Evolutionary conservation across 2,113 vertebrate species (phyloP).

Genomic region (Mus pahari): DNA sequence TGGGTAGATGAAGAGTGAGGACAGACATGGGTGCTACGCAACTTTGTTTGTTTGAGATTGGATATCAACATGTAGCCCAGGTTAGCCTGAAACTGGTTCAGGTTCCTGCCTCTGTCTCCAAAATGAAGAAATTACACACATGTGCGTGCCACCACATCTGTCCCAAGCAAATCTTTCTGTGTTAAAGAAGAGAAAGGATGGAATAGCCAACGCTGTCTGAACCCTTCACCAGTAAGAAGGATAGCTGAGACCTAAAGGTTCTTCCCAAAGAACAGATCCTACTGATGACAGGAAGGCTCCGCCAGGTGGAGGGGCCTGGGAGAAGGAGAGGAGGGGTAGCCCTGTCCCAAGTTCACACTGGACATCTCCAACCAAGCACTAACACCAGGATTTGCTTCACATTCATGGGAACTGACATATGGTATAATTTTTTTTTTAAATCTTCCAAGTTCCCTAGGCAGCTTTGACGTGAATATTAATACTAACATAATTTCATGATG

Average conservation of each 20-base stretch:
- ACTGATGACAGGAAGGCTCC: not conserved
- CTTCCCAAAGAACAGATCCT: rapidly evolving
- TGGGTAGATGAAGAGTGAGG: not conserved
- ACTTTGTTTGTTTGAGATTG: not conserved
- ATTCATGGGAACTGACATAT: conserved; percentile 85
- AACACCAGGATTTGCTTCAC: conserved; percentile 63
- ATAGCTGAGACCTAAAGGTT: rapidly evolving
- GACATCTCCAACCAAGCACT: not conserved
- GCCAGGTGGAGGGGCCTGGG: not conserved
- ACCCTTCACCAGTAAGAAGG: not conserved
- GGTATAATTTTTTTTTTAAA: conserved; percentile 80
- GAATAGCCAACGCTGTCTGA: not conserved
- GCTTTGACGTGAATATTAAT: conserved; percentile 92
- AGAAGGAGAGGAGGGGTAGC: not conserved
- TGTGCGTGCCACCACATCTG: not conserved
- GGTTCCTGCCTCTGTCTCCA: not conserved
- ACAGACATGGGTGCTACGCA: not conserved
- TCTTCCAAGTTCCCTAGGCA: conserved; percentile 88
- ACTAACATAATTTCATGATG: conserved; percentile 91
- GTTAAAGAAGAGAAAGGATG: not conserved
- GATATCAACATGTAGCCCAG: not conserved
- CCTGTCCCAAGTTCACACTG: rapidly evolving
- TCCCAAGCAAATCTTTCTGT: not conserved
- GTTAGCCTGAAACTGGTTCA: not conserved
- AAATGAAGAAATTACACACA: not conserved